These are phyloP conservation scores for Actinernus sp. DNA, from an alignment of 92 coral and sea anemone genomes.

Conservation along the genomic window DNA sequence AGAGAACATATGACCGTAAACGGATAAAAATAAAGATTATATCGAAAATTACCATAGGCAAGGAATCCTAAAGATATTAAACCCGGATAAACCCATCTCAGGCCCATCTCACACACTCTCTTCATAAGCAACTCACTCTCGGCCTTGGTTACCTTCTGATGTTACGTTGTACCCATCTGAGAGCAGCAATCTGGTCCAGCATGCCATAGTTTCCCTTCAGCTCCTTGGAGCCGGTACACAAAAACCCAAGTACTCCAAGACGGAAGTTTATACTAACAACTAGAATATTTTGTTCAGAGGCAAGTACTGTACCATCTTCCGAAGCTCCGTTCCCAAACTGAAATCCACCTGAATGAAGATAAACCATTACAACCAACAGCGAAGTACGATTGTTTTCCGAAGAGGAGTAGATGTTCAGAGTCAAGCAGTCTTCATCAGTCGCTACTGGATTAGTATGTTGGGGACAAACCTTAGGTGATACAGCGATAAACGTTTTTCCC, in stretches of 20 bases:
- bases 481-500: not conserved
- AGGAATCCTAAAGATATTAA: too few species aligned
- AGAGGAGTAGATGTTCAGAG: slow-evolving; percentile 9
- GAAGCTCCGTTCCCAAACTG: not conserved
- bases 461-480: not conserved
- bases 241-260: slow-evolving; percentile 22
- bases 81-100: too few species aligned
- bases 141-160: slow-evolving; percentile 14
- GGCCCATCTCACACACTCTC: too few species aligned
- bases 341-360: slow-evolving; percentile 21
- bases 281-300: slow-evolving; percentile 11
- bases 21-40: too few species aligned
- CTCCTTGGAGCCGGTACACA: slow-evolving; percentile 3
- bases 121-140: too few species aligned
- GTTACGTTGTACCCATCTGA: slow-evolving; percentile 25
- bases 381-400: not conserved
- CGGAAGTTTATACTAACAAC: slow-evolving; percentile 17
- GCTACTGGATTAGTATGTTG: not conserved
- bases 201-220: slow-evolving; percentile 11
- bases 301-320: slow-evolving; percentile 1
- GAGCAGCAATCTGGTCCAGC: slow-evolving; percentile 16
- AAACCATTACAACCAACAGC: slow-evolving; percentile 6
- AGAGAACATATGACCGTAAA: too few species aligned
- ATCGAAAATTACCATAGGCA: too few species aligned
- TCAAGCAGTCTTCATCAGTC: slow-evolving; percentile 17